Conservation (phyloP, 2,888 invertebrate species). For the Hypomecis atomaria region DNA sequence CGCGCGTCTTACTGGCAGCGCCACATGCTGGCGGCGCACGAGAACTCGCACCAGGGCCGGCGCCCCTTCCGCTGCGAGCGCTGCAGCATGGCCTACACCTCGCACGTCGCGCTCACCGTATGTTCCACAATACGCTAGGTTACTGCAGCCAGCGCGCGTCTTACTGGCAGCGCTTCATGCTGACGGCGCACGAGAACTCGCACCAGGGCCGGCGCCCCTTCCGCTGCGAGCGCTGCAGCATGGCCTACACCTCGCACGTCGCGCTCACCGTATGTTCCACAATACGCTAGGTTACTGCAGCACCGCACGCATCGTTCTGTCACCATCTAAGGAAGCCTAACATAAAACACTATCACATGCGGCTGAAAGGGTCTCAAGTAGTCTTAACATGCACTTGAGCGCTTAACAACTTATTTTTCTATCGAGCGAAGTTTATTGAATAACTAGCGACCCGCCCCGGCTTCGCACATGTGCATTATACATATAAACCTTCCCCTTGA, state of each 20-base stretch:
- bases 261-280: slow-evolving; percentile 55
- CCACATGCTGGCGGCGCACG: slow-evolving; percentile 57
- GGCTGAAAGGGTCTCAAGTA: too few relatives aligned
- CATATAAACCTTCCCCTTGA: too few relatives aligned
- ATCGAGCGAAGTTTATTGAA: too few relatives aligned
- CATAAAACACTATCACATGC: too few relatives aligned
- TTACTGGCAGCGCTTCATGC: slow-evolving; percentile 52
- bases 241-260: slow-evolving; percentile 63
- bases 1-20: slow-evolving; percentile 60
- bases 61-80: slow-evolving; percentile 63
- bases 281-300: slow-evolving; percentile 49
- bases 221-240: slow-evolving; percentile 59
- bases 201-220: slow-evolving; percentile 68
- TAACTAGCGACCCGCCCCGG: too few relatives aligned
- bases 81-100: slow-evolving; percentile 67
- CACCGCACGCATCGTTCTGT: slow-evolving; percentile 59
- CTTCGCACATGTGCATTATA: too few relatives aligned
- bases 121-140: slow-evolving; percentile 24
- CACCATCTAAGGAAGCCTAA: too few relatives aligned
- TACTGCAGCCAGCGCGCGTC: slow-evolving; percentile 60
- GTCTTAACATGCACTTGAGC: too few relatives aligned
- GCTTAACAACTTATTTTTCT: too few relatives aligned
- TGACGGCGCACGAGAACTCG: slow-evolving; percentile 60
- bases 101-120: slow-evolving; percentile 59
- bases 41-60: slow-evolving; percentile 62